Base-by-base conservation (phyloP, 1,140 invertebrate species). In the Macrocentrus cingulum region DNA sequence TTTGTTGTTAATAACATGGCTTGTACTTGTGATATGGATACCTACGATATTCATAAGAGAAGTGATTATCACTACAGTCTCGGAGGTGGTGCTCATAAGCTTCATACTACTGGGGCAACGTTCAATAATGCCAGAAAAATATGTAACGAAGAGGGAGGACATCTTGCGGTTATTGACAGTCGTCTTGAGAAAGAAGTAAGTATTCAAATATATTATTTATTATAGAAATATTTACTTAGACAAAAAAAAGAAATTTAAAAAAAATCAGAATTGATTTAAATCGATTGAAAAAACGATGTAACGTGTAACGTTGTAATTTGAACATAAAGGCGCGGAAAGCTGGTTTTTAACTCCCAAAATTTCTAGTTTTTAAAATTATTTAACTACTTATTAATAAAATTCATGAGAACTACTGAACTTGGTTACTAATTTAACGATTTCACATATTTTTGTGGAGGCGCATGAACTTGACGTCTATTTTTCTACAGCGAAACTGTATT, bases 91-190 rank as follows among this genome's bases (percentile, higher is more conserved):
- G 65, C 60, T 3, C 71, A 77, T 54, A 79, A 80, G 62, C 54
- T 79, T 9, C 75, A 77, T 46, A 73, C 70, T 0, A 66, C 65
- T 18, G 71, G 72, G 7, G 54, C 56, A 13, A 69, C 54, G 1
- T 77, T 77, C 71, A 78, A 79, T 52, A 66, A 74, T 0, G 77
- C 76, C 0, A 64, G 74, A 22, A 74, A 74, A 45, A 58, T 69
- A 15, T 79, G 76, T 56, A 76, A 66, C 50, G 69, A 76, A 19
- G 74, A 77, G 57, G 75, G 73, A 11, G 77, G 65, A 18, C 72
- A 80, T 55, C 67, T 80, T 7, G 72, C 74, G 6, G 65, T 81
- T n/a, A 63, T 79, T 36, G 74, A 79, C 60, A 74, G 72, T 0
- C 16, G 65, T 1, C 61, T 63, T 13, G 75, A 80, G 59, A 67